Conservation (phyloP, 1,140 invertebrate genomes). For the Lordiphosa clarofinis region DNA sequence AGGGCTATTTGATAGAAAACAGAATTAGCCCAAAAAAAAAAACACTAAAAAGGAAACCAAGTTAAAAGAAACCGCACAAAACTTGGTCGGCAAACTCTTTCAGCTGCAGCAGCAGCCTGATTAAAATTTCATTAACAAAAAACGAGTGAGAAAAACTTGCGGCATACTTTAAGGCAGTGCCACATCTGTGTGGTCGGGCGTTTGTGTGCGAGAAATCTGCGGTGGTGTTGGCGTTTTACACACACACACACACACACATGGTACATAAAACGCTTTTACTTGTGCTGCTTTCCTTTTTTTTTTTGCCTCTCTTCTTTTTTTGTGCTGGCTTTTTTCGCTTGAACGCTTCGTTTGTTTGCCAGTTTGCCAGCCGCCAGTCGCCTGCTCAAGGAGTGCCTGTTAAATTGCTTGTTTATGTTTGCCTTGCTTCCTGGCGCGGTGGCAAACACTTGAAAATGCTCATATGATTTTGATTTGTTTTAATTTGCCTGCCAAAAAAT, state of each 20-base stretch:
- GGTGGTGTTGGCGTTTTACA: slow-evolving; percentile 25
- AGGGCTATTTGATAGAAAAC: slow-evolving; percentile 49
- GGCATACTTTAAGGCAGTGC: slow-evolving; percentile 67
- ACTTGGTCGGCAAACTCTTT: slow-evolving; percentile 50
- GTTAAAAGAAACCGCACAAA: slow-evolving; percentile 41
- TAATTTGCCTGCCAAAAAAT: slow-evolving; percentile 44
- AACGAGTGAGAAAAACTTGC: slow-evolving; percentile 52
- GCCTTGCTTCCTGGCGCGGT: slow-evolving; percentile 37
- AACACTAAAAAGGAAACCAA: slow-evolving; percentile 1
- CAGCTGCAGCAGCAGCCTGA: slow-evolving; percentile 50
- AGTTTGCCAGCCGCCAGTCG: slow-evolving; percentile 52
- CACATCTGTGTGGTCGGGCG: slow-evolving; percentile 15
- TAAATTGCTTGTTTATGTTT: slow-evolving; percentile 77
- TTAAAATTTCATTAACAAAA: slow-evolving; percentile 79
- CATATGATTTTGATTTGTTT: slow-evolving; percentile 76
- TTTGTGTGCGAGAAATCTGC: slow-evolving; percentile 59
- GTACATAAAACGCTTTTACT: slow-evolving; percentile 67
- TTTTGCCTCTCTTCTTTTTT: slow-evolving; percentile 26
- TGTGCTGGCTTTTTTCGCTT: slow-evolving; percentile 68
- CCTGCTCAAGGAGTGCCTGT: slow-evolving; percentile 51
- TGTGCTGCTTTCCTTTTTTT: slow-evolving; percentile 43
- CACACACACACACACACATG: slow-evolving; percentile 25
- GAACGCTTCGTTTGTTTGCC: slow-evolving; percentile 76
- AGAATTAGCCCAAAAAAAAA: slow-evolving; percentile 1
- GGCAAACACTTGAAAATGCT: slow-evolving; percentile 67